Conservation (phyloP, 2,797 vertebrate species). For the Gila robusta region DNA sequence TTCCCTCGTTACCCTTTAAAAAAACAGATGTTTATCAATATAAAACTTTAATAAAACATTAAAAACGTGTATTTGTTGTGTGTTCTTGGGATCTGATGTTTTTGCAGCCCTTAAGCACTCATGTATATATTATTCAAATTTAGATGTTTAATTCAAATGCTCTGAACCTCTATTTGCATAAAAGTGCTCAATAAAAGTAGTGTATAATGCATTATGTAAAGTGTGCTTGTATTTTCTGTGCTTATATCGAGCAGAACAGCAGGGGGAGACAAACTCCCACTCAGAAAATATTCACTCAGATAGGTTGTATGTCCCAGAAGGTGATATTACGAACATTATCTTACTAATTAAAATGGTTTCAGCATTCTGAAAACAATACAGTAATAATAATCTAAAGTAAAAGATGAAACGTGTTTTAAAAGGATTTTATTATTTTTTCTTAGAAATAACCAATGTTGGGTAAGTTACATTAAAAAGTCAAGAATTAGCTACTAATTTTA, state of each 20-base stretch:
- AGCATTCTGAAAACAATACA: background rate
- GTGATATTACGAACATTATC: background rate
- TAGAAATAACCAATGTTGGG: background rate
- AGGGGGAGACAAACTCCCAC: constrained; percentile 39
- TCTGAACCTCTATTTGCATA: constrained; percentile 10
- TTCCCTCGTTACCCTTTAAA: background rate
- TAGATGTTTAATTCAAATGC: background rate
- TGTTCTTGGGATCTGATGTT: background rate
- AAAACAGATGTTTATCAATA: background rate
- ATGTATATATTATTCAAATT: background rate
- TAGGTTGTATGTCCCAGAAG: background rate
- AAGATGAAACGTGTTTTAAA: background rate
- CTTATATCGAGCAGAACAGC: constrained; percentile 12
- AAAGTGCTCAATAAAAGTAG: background rate
- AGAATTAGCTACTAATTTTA: background rate
- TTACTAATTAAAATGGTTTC: background rate
- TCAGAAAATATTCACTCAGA: background rate
- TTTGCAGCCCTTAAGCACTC: background rate
- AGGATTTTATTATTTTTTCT: no score
- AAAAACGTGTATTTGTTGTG: background rate
- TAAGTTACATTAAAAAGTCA: background rate
- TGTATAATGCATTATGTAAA: background rate
- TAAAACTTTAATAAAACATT: constrained; percentile 43
- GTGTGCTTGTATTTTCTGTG: background rate
- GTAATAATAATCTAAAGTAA: background rate